Percentiles rank a stretch among this genome's conserved stretches.
phyloP scores from a whole-genome alignment of 1,140 invertebrate species.

The Eumeta japonica region DNA sequence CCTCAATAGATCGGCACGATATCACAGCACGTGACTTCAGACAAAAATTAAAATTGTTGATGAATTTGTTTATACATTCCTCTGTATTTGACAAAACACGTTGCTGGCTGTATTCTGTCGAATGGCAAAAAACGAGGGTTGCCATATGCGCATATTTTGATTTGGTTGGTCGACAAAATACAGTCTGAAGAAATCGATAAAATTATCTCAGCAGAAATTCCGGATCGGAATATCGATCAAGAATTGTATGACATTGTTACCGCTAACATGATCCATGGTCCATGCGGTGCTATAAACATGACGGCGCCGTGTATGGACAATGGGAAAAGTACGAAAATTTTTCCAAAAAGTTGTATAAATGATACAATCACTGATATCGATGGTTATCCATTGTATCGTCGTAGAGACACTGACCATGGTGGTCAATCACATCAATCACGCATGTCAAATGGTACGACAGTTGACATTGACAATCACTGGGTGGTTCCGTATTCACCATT shows the following conservation, averaged over 20 bases:
- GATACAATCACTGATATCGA: conserved; percentile 24
- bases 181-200: conserved; percentile 32
- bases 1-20: conserved; percentile 18
- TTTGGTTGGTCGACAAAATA: conserved; percentile 25
- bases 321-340: conserved; percentile 21
- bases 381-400: no score
- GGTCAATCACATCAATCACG: conserved; percentile 56
- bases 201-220: no score
- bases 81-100: conserved; percentile 18
- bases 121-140: conserved; percentile 20
- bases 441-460: conserved; percentile 56
- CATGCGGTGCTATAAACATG: conserved; percentile 16
- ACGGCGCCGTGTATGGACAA: conserved; percentile 20
- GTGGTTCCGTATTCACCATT: no score
- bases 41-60: conserved; percentile 21
- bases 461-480: no score
- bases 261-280: no score
- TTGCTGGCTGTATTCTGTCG: no score
- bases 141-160: conserved; percentile 18
- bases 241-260: conserved; percentile 27
- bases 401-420: conserved; percentile 31
- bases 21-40: conserved; percentile 19
- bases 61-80: conserved; percentile 15
- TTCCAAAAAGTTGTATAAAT: conserved; percentile 14
- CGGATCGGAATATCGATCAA: conserved; percentile 32